phyloP scores from a whole-genome alignment of 2,888 invertebrate genomes.

The Apamea sordens region DNA sequence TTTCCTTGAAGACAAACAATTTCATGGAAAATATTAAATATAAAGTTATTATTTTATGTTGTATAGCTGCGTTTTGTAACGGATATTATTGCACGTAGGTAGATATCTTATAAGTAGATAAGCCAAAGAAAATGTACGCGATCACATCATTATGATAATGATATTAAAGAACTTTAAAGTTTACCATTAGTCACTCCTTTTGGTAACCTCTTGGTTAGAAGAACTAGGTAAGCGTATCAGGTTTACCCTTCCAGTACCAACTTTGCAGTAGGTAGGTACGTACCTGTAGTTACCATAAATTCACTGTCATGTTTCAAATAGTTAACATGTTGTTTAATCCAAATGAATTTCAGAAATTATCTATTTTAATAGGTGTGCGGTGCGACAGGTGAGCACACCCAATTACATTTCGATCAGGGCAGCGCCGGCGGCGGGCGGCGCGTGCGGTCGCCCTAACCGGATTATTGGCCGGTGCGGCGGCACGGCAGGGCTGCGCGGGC shows the following conservation, averaged over 20 bases:
- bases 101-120: background rate
- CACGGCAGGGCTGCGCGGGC: conserved; percentile 55
- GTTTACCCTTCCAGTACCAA: background rate
- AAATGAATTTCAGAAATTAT: conserved; percentile 56
- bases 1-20: background rate
- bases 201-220: background rate
- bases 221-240: background rate
- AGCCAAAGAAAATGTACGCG: background rate
- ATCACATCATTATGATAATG: conserved; percentile 14
- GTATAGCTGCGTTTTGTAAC: background rate
- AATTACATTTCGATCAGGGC: conserved; percentile 87
- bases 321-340: conserved; percentile 13
- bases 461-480: conserved; percentile 78
- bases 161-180: background rate
- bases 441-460: conserved; percentile 84
- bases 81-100: background rate
- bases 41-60: background rate
- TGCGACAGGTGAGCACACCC: conserved; percentile 82
- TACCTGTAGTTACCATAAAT: background rate
- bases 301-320: conserved; percentile 4
- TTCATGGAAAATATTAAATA: conserved; percentile 1
- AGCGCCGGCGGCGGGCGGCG: conserved; percentile 76
- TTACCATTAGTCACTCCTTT: background rate
- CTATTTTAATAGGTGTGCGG: conserved; percentile 72
- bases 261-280: background rate